Conservation (phyloP, 1,140 invertebrate genomes). For the Argopecten irradians region DNA sequence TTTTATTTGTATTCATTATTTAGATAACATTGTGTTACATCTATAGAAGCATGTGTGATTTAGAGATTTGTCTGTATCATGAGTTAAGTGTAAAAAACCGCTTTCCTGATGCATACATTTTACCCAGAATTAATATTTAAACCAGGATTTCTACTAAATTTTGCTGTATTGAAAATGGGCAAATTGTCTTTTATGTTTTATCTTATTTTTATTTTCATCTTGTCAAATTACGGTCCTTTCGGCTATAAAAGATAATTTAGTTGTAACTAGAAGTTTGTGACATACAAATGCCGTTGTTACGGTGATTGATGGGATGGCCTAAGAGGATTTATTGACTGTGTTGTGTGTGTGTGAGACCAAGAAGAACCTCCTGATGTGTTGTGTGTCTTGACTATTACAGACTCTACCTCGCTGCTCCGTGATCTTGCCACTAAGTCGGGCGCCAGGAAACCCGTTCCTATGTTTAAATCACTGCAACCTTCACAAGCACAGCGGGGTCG, state of each 20-base stretch:
- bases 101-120: too few species aligned
- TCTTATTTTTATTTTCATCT: too few species aligned
- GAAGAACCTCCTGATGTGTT: slow-evolving; percentile 20
- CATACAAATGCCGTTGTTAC: neutral
- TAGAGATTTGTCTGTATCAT: too few species aligned
- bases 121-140: too few species aligned
- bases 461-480: neutral
- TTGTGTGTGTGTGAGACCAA: neutral
- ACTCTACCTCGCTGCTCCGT: neutral
- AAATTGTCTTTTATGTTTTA: too few species aligned
- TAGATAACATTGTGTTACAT: too few species aligned
- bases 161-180: too few species aligned
- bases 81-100: too few species aligned
- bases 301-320: neutral
- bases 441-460: neutral
- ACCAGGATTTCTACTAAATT: too few species aligned
- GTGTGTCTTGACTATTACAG: slow-evolving; percentile 8
- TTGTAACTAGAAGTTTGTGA: neutral
- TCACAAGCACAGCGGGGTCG: neutral
- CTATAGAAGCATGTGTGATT: too few species aligned
- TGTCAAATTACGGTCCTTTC: too few species aligned
- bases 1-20: too few species aligned
- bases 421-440: neutral
- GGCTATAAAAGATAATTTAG: neutral
- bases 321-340: neutral